Conservation (phyloP, 2,888 invertebrate species). For the Erynnis tages region DNA sequence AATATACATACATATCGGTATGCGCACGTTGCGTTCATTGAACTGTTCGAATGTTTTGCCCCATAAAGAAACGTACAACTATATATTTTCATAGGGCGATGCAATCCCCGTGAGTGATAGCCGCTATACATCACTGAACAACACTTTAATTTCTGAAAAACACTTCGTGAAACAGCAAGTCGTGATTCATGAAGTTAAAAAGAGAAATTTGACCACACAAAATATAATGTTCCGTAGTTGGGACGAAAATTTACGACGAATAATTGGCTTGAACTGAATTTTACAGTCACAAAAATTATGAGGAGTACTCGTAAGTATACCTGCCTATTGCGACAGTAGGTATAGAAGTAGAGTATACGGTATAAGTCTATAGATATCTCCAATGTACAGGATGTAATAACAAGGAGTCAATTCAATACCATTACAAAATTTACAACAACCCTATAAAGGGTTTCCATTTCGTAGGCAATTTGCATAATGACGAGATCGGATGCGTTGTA, state of each 20-base stretch:
- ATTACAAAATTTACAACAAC: neutral
- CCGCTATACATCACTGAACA: constrained; percentile 12
- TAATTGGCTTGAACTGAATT: too few relatives aligned
- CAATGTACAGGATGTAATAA: too few relatives aligned
- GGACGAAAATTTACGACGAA: too few relatives aligned
- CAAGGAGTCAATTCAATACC: too few relatives aligned
- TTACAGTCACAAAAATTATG: too few relatives aligned
- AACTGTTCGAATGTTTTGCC: neutral
- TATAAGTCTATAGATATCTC: too few relatives aligned
- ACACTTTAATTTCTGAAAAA: constrained; percentile 12
- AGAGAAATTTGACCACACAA: too few relatives aligned
- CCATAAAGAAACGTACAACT: neutral
- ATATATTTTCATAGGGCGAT: constrained; percentile 19
- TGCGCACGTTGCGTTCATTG: neutral
- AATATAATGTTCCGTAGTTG: too few relatives aligned
- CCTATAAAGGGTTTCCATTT: constrained; percentile 3
- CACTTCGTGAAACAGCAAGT: constrained; percentile 5
- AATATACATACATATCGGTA: too few relatives aligned
- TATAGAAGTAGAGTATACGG: too few relatives aligned
- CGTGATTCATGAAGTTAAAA: constrained; percentile 15
- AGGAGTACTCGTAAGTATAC: too few relatives aligned
- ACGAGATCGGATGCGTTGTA: constrained; percentile 20
- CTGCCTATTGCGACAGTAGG: too few relatives aligned
- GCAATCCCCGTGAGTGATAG: constrained; percentile 12
- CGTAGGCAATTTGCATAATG: constrained; percentile 16